A percentile compares a stretch with the other conserved stretches of the same genome.
phyloP scores from a whole-genome alignment of 2,888 invertebrate species.

The Ochropacha duplaris region DNA sequence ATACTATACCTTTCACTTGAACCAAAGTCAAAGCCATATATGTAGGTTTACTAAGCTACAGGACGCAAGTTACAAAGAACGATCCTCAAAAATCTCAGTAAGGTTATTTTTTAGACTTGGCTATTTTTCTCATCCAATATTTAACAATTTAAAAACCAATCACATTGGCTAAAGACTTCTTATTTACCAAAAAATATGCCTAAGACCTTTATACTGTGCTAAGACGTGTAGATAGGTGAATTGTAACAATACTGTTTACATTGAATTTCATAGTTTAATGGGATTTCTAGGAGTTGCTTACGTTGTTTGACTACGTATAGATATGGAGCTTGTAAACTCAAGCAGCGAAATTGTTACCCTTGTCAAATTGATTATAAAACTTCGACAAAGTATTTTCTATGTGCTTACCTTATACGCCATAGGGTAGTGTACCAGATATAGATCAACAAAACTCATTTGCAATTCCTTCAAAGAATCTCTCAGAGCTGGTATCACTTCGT shows the following conservation, averaged over 20 bases:
- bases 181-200: too few relatives aligned
- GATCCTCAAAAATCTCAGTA: too few relatives aligned
- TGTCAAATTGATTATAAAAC: conserved; percentile 27
- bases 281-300: conserved; percentile 21
- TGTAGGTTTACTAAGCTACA: too few relatives aligned
- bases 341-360: conserved; percentile 33
- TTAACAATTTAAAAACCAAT: too few relatives aligned
- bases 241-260: background rate
- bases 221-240: too few relatives aligned
- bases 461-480: conserved; percentile 85
- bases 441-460: conserved; percentile 88
- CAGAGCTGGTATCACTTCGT: conserved; percentile 85
- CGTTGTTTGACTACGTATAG: conserved; percentile 24
- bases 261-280: conserved; percentile 11
- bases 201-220: too few relatives aligned
- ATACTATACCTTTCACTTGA: too few relatives aligned
- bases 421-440: conserved; percentile 92
- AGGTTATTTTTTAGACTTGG: too few relatives aligned
- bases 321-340: conserved; percentile 35
- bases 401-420: conserved; percentile 82
- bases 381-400: conserved; percentile 17
- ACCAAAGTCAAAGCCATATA: too few relatives aligned
- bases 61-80: too few relatives aligned
- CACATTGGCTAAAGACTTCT: too few relatives aligned
- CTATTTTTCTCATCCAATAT: too few relatives aligned